phyloP scores from a whole-genome alignment of 1,140 invertebrate genomes.

The Stenopsyche tienmushanensis region DNA sequence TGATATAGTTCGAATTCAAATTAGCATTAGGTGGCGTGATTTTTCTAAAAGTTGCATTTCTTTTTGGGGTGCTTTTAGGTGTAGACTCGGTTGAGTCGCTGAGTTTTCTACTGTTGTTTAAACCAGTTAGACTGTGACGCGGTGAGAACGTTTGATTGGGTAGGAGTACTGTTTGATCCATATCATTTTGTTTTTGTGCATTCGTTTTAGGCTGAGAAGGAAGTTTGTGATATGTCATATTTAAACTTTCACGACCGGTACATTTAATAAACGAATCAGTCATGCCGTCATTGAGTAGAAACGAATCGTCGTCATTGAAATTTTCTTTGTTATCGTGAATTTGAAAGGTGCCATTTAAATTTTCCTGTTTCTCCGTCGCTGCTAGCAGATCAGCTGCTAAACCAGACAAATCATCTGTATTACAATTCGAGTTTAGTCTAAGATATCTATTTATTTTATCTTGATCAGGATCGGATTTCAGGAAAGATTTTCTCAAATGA shows the following conservation, averaged over 20 bases:
- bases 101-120: conserved; percentile 18
- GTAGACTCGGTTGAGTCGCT: conserved; percentile 24
- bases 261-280: conserved; percentile 39
- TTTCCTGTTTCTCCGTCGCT: conserved; percentile 37
- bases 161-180: conserved; percentile 47
- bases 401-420: conserved; percentile 39
- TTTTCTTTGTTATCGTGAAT: conserved; percentile 44
- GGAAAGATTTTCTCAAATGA: conserved; percentile 37
- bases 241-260: conserved; percentile 48
- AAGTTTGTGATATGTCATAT: conserved; percentile 51
- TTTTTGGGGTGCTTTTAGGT: conserved; percentile 45
- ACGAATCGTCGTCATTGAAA: conserved; percentile 48
- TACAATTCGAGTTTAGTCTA: conserved; percentile 37
- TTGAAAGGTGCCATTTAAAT: conserved; percentile 49
- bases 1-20: conserved; percentile 13
- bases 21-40: conserved; percentile 42
- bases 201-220: conserved; percentile 1
- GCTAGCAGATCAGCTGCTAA: conserved; percentile 30
- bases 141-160: conserved; percentile 40
- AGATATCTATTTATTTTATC: conserved; percentile 29
- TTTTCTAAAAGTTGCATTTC: conserved; percentile 54
- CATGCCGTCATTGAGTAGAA: conserved; percentile 41
- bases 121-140: conserved; percentile 20
- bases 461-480: conserved; percentile 33
- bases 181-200: conserved; percentile 20